Evolutionary conservation across 2,113 vertebrate species (phyloP), one percentile per base, ranked within the genome.

Genomic region (Alaudala cheleensis): DNA sequence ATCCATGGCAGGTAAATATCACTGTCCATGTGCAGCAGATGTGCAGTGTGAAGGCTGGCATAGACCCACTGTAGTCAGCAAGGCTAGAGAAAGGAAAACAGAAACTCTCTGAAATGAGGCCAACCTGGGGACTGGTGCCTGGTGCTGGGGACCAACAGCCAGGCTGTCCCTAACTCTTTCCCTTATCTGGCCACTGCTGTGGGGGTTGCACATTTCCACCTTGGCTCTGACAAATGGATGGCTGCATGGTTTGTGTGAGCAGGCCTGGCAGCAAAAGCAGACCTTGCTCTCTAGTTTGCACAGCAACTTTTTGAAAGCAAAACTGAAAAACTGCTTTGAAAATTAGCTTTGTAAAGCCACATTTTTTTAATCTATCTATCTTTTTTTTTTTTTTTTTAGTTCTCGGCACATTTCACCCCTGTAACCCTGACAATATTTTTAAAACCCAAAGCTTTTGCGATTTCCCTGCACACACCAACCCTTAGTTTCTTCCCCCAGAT

Each of bases 391-490:
- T 84, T 60, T 40, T 40, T 56, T 25, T 22, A 3, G 92, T 91
- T 81, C 17, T 69, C 61, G 80, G n/a, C 47, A 72, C 12, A 72
- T 73, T 92, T 96, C 64, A 94, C 80, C 82, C 70, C 71, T 95
- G n/a, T 95, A 96, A 86, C 67, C 71, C 82, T 96, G 72, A 91
- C 12, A 88, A 80, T 83, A 88, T 91, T 93, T 95, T 37, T 53
- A 90, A 73, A 94, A 51, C 0, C 7, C 53, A 76, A 82, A 88
- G 69, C 37, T 92, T 74, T 26, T 39, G 53, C 14, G 13, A 34
- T 90, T 90, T 96, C 58, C 74, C 65, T 16, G 4, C n/a, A 90
- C 56, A 65, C 61, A 71, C 57, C 51, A 66, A 11, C 34, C 65
- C 54, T 74, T 77, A 72, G 34, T 49, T 86, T 90, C 12, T 72